Evolutionary conservation across 64 coral and sea anemone genomes (phyloP).

Genomic region (Anthopleura sola): DNA sequence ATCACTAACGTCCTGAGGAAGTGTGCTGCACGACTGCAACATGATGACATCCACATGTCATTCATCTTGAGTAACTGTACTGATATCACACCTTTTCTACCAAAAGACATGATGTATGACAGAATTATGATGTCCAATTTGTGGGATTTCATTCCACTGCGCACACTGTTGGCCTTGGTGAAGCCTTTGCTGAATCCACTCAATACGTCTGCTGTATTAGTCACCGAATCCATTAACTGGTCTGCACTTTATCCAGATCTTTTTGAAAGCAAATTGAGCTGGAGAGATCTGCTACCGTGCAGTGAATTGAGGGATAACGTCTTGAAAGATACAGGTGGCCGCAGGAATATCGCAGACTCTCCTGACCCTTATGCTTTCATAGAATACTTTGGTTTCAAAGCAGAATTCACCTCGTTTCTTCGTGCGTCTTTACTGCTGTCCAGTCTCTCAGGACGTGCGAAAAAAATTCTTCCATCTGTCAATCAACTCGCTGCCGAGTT

Average conservation of each 20-base stretch:
- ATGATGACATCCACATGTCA: slow-evolving; percentile 16
- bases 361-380: background rate
- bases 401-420: background rate
- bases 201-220: slow-evolving; percentile 29
- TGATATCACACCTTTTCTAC: slow-evolving; percentile 21
- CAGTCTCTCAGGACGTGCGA: background rate
- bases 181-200: slow-evolving; percentile 26
- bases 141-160: slow-evolving; percentile 26
- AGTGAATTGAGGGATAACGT: slow-evolving; percentile 25
- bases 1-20: slow-evolving; percentile 24
- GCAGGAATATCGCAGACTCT: background rate
- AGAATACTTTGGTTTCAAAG: slow-evolving; percentile 26
- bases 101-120: slow-evolving; percentile 19
- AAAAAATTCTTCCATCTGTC: background rate
- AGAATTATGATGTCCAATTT: slow-evolving; percentile 44
- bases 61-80: slow-evolving; percentile 44
- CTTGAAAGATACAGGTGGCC: slow-evolving; percentile 24
- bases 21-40: background rate
- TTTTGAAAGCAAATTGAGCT: background rate
- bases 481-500: slow-evolving; percentile 23
- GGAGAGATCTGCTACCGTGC: background rate
- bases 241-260: background rate
- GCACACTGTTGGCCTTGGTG: background rate
- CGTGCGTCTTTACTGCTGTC: background rate
- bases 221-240: slow-evolving; percentile 47